Percentiles rank a stretch among this genome's conserved stretches.
phyloP scores from a whole-genome alignment of 2,797 vertebrate species.

The Poeciliopsis presidionis region DNA sequence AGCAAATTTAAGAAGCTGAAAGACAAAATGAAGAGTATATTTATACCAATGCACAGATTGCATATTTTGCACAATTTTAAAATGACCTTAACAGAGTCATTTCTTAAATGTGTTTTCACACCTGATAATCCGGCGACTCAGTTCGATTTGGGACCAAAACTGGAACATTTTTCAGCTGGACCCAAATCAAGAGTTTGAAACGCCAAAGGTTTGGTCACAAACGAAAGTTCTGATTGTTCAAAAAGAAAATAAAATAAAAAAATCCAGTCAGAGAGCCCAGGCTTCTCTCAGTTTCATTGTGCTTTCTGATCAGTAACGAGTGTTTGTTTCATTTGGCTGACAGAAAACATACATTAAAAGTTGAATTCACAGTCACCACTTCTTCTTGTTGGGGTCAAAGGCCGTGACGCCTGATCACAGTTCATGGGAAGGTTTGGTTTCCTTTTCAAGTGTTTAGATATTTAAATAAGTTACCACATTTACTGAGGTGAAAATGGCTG shows the following conservation, averaged over 20 bases:
- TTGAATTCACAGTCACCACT: not conserved
- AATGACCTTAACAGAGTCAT: not conserved
- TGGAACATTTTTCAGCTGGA: not conserved
- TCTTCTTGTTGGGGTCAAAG: not conserved
- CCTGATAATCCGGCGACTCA: too few relatives aligned
- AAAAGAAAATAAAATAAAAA: not conserved
- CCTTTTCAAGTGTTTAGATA: not conserved
- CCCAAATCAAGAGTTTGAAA: not conserved
- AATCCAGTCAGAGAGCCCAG: not conserved
- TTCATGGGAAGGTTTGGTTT: not conserved
- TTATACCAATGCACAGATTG: not conserved
- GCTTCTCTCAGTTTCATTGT: not conserved
- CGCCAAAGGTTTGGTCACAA: not conserved
- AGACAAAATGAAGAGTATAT: constrained; percentile 5
- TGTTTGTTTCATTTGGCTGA: constrained; percentile 32
- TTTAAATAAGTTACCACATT: not conserved
- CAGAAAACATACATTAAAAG: constrained; percentile 22
- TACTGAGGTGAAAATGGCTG: not conserved
- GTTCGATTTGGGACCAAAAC: too few relatives aligned
- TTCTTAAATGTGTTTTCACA: not conserved
- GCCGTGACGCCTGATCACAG: not conserved
- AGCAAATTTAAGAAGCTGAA: constrained; percentile 8
- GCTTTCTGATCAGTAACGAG: not conserved
- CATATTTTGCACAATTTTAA: not conserved
- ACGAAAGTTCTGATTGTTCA: not conserved